phyloP scores from a whole-genome alignment of 2,888 invertebrate genomes.

The Cylloceria caligata region DNA sequence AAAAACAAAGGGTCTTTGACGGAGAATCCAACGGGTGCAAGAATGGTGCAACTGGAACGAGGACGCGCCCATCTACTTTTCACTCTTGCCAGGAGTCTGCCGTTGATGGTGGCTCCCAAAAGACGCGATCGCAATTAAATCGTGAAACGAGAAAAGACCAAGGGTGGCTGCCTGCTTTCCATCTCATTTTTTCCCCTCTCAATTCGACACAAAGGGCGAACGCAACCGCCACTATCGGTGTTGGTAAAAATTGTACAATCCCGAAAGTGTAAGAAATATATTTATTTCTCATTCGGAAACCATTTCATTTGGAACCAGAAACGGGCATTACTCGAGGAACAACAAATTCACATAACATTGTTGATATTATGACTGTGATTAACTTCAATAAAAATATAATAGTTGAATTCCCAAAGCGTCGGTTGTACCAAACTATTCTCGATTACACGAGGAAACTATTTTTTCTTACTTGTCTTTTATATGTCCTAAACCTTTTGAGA shows the following conservation, averaged over 20 bases:
- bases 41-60: conserved; percentile 34
- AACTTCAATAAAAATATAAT: no score
- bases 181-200: conserved; percentile 36
- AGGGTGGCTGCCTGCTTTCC: conserved; percentile 41
- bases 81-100: conserved; percentile 46
- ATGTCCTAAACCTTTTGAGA: no score
- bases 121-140: conserved; percentile 76
- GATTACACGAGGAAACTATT: no score
- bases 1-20: conserved; percentile 59
- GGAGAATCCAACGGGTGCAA: conserved; percentile 33
- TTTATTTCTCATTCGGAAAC: not conserved
- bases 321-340: not conserved
- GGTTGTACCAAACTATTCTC: no score
- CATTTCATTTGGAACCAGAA: not conserved
- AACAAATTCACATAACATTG: no score
- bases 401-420: no score
- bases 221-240: conserved; percentile 69
- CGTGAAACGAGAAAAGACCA: conserved; percentile 74
- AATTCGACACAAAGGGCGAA: conserved; percentile 55
- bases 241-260: conserved; percentile 55
- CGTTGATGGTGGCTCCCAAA: conserved; percentile 58
- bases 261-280: conserved; percentile 27
- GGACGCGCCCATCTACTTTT: conserved; percentile 53
- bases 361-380: no score
- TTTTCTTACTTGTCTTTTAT: no score